Base-by-base conservation (phyloP, 2,113 vertebrate genomes). In the Rhinolophus sinicus region DNA sequence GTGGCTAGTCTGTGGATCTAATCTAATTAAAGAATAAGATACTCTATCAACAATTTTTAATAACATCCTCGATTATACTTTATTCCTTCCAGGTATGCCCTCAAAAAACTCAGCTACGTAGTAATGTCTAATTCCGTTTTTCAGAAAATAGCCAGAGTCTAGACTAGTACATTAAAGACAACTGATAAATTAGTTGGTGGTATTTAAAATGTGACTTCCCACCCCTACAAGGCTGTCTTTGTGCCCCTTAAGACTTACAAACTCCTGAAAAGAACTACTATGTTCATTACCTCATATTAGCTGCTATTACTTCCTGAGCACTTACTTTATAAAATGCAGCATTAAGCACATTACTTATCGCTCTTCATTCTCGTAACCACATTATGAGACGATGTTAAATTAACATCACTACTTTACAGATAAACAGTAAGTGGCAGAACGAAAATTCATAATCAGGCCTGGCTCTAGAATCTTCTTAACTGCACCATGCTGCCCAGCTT, bases 401-500 rank as follows among this genome's bases (percentile, higher is more conserved):
- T 44, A 30, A 5, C 30, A 11, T 11, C 30, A 47, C 24, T 58
- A 21, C 52, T 77, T 75, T 40, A 38, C 5, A 44, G 67, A n/a
- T 6, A 50, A 62, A 72, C 52, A 78, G 9, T 24, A 28, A 84
- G 76, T 15, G 7, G 50, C 33, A 65, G 56, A 28, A 18, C 35
- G 67, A n/a, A 58, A 33, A 8, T 26, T 7, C 58, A 56, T 10
- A 30, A 24, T 22, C 33, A 60, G 44, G 14, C n/a, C 40, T 24
- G 26, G 19, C 30, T 33, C 38, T 3, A 58, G 40, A 72, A 4
- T 30, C 78, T 58, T 28, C 12, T 0, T 22, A 8, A 64, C 3
- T 11, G 9, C 16, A 10, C 58, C 5, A 9, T 2, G 52, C 33
- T 10, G 21, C 60, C 62, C 26, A 1, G 0, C 14, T 0, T 2